Percentiles rank a stretch among this genome's conserved stretches.
Conservation (phyloP, 2,113 vertebrate species). For the Physeter macrocephalus region DNA sequence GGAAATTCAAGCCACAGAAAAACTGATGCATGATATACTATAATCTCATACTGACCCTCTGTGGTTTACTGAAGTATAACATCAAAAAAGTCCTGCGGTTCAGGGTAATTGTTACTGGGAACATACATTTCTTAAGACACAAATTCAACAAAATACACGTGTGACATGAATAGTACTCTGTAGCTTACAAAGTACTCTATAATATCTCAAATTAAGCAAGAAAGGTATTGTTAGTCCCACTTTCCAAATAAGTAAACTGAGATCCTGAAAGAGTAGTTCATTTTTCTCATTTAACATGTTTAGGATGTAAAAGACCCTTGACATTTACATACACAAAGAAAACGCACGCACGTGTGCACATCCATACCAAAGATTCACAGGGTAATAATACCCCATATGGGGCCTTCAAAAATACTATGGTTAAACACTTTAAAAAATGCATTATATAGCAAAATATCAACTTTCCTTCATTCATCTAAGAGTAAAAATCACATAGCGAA, state of each 20-base stretch:
- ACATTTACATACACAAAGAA: not conserved
- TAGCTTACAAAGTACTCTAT: not conserved
- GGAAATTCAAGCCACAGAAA: constrained; percentile 12
- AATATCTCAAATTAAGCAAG: constrained; percentile 10
- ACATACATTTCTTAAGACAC: not conserved
- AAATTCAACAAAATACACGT: not conserved
- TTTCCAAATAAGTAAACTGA: not conserved
- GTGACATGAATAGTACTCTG: not conserved
- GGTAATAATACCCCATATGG: not conserved
- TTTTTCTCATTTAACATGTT: not conserved
- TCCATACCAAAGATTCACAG: not conserved
- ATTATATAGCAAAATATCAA: not conserved
- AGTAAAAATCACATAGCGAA: not conserved
- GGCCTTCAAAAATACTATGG: not conserved
- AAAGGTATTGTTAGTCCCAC: not conserved
- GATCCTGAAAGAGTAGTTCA: not conserved
- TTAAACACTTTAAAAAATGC: not conserved
- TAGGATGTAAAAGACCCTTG: not conserved
- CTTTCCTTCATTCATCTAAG: not conserved
- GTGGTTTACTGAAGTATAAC: constrained; percentile 64
- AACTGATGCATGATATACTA: not conserved
- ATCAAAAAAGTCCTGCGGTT: not conserved
- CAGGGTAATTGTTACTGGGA: not conserved
- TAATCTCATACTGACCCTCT: constrained; percentile 64
- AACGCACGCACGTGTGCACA: not conserved